Evolutionary conservation across 2,113 vertebrate genomes (phyloP).

Genomic region (Coptodon rendalli): DNA sequence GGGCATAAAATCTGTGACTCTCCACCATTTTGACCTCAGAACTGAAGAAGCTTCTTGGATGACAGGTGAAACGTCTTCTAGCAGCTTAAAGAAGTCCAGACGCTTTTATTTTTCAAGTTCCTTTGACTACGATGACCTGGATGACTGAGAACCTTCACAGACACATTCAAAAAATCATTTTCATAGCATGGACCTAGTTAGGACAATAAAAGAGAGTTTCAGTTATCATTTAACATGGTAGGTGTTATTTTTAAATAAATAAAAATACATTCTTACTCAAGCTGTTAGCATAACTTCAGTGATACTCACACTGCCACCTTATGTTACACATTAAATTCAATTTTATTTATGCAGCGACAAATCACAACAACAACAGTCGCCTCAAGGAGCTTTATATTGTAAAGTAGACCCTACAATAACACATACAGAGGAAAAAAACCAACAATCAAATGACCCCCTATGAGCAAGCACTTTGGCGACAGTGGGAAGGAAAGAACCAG

Average conservation of each 20-base stretch:
- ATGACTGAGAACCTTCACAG: no score
- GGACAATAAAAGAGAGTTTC: background rate
- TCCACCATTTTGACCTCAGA: no score
- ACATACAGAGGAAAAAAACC: background rate
- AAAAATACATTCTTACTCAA: no score
- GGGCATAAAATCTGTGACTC: no score
- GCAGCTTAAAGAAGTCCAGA: no score
- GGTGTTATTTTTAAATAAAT: background rate
- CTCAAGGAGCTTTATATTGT: background rate
- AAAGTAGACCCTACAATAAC: background rate
- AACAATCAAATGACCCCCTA: rapidly evolving
- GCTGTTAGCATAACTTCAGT: background rate
- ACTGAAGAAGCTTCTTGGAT: no score
- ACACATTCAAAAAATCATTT: no score
- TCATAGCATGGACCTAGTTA: background rate
- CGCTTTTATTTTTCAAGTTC: no score
- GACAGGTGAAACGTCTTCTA: no score
- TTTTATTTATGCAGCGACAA: background rate
- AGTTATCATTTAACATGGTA: background rate
- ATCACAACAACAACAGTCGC: background rate
- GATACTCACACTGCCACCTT: background rate
- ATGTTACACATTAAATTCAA: background rate
- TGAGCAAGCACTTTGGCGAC: background rate
- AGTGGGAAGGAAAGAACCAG: background rate
- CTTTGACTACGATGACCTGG: no score